Evolutionary conservation across 2,888 invertebrate species (phyloP).

Genomic region (Sphaerophoria taeniata): DNA sequence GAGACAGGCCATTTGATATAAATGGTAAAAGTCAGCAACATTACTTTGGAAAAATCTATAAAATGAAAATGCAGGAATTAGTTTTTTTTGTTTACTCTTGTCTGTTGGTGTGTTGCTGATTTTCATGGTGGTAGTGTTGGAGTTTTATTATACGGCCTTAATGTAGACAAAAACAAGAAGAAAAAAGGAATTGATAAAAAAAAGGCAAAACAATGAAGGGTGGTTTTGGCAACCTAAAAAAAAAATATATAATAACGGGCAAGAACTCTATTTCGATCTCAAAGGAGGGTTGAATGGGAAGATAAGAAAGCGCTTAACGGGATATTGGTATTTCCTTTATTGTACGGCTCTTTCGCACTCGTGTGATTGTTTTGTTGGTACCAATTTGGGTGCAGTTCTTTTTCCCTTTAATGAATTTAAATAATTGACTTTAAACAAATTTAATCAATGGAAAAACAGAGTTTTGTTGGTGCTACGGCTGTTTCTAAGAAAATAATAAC

Average conservation of each 20-base stretch:
- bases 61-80: constrained; percentile 65
- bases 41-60: constrained; percentile 71
- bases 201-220: constrained; percentile 24
- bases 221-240: constrained; percentile 47
- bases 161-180: constrained; percentile 22
- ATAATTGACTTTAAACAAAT: constrained; percentile 39
- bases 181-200: neutral
- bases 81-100: constrained; percentile 24
- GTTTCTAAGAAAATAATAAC: no score
- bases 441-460: neutral
- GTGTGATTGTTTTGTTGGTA: constrained; percentile 2
- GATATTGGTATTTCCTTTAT: constrained; percentile 69
- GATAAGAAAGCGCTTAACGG: constrained; percentile 68
- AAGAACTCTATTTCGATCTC: constrained; percentile 62
- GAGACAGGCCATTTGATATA: constrained; percentile 60
- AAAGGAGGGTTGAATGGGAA: constrained; percentile 60
- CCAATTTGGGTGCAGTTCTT: constrained; percentile 12
- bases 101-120: neutral
- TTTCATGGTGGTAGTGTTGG: constrained; percentile 14
- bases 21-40: constrained; percentile 71
- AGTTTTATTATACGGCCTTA: constrained; percentile 18
- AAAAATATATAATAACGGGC: constrained; percentile 30
- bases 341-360: constrained; percentile 41
- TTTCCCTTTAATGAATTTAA: constrained; percentile 31
- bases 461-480: neutral